phyloP scores from a whole-genome alignment of 1,140 invertebrate species.

The Bombus turneri region DNA sequence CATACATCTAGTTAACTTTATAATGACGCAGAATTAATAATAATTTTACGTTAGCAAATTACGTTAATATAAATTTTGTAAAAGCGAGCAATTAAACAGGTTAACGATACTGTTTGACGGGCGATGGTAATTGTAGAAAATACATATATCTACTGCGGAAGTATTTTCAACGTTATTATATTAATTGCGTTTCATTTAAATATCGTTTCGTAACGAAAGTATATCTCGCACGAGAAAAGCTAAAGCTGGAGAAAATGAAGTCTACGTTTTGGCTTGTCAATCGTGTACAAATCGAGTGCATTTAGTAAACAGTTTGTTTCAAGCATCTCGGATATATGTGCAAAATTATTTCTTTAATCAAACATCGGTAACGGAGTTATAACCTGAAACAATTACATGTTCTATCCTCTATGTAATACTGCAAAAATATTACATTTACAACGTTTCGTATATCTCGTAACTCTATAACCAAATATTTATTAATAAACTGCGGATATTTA shows the following conservation, averaged over 20 bases:
- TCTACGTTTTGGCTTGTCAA: not conserved
- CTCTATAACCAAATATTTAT: no score
- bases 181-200: no score
- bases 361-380: not conserved
- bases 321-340: not conserved
- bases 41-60: not conserved
- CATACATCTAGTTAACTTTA: not conserved
- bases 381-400: not conserved
- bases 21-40: not conserved
- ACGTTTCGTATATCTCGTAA: no score
- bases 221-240: not conserved
- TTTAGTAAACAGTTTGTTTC: not conserved
- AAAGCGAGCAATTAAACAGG: conserved; percentile 7
- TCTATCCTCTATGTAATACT: no score
- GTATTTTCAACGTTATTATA: no score
- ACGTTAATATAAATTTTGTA: not conserved
- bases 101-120: not conserved
- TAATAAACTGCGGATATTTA: no score
- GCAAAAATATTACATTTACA: no score
- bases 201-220: not conserved
- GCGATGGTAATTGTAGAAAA: not conserved
- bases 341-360: not conserved
- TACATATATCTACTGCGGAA: no score
- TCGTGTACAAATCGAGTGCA: not conserved
- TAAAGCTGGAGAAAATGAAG: not conserved